Base-by-base conservation (phyloP, 2,888 invertebrate genomes). In the Galeopsomyia nigrocyanea region DNA sequence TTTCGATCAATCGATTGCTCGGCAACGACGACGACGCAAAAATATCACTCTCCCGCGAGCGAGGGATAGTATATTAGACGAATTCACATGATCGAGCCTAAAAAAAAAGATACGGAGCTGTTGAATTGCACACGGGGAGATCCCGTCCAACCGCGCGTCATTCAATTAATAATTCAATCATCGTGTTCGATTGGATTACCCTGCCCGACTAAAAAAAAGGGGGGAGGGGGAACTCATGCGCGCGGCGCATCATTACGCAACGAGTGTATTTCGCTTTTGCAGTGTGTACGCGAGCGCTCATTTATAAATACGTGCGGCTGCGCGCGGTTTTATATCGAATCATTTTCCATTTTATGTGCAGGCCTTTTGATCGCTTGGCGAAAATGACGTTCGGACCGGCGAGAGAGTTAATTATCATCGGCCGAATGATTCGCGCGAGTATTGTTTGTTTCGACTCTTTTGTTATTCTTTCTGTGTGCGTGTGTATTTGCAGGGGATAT, bases 121-220 rank as follows among this genome's bases (percentile, higher is more conserved):
- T 10, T 9, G 39, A 10, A 49, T 50, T 61, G 49, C 49, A 26
- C 26, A 5, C 26, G 61, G 50, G 61, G 50, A 13, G 46, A 62
- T 76, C 79, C 81, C 39, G 7, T 39, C 13, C 13, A 13, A 79
- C 78, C 79, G 79, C 80, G 80, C 80, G 80, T 84, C 84, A 82
- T 83, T 84, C 84, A 80, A 85, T 85, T 86, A 84, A 84, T 84
- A 86, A 86, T 86, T 83, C 84, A 84, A 85, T 86, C 84, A 84
- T 83, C 81, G 82, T 80, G 79, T 80, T 78, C 82, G 82, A 85
- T 84, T 83, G 81, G 81, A 84, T 84, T 85, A 85, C 80, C 79
- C 79, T 81, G 80, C 77, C 79, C 39, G 77, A 75, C 77, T 78
- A 60, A 77, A 79, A 78, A 78, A 75, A 82, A 81, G 82, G 73